Conservation (phyloP, 2,797 vertebrate species). For the Myoxocephalus aenaeus region DNA sequence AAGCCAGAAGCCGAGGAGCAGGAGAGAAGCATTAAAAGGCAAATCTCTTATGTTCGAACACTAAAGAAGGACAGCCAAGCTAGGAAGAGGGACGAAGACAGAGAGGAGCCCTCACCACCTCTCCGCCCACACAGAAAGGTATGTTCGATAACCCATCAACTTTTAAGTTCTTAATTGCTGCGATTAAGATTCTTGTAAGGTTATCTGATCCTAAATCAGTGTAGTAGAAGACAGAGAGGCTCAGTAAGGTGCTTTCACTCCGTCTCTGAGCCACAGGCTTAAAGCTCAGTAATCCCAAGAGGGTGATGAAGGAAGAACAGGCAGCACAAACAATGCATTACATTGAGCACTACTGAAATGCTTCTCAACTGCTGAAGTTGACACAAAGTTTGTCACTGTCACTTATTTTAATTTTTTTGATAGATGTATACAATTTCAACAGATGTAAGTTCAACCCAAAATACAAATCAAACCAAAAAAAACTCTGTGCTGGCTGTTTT, state of each 20-base stretch:
- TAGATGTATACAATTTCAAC: slow-evolving; percentile 24
- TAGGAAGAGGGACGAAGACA: slow-evolving; percentile 16
- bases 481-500: neutral
- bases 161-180: slow-evolving; percentile 26
- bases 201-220: slow-evolving; percentile 49
- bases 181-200: slow-evolving; percentile 40
- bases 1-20: slow-evolving; percentile 9
- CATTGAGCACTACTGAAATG: slow-evolving; percentile 30
- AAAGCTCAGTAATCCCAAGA: slow-evolving; percentile 58
- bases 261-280: slow-evolving; percentile 49
- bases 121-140: slow-evolving; percentile 75
- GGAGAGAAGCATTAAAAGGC: slow-evolving; percentile 68
- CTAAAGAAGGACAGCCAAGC: slow-evolving; percentile 46
- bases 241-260: slow-evolving; percentile 44
- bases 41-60: slow-evolving; percentile 77
- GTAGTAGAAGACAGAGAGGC: slow-evolving; percentile 29
- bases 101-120: slow-evolving; percentile 23
- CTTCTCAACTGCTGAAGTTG: slow-evolving; percentile 13
- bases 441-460: slow-evolving; percentile 3
- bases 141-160: slow-evolving; percentile 27
- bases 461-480: slow-evolving; percentile 17
- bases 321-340: slow-evolving; percentile 52
- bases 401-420: neutral
- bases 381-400: slow-evolving; percentile 26
- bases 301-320: slow-evolving; percentile 55